These are phyloP conservation scores for Polyommatus icarus DNA, from an alignment of 2,888 invertebrate genomes.

Conservation along the genomic window DNA sequence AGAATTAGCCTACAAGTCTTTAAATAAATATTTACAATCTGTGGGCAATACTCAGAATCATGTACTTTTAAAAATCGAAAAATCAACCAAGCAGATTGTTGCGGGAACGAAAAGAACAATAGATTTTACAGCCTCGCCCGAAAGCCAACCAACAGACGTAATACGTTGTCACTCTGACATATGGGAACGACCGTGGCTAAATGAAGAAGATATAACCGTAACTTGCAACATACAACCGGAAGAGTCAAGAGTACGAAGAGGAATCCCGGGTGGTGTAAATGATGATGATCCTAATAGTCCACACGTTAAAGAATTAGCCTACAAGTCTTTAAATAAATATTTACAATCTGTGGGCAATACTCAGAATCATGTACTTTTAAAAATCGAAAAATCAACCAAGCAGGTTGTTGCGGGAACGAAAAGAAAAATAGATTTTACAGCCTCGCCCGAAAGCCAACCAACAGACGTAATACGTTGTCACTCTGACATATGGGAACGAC, in stretches of 20 bases:
- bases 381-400: slow-evolving; percentile 50
- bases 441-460: slow-evolving; percentile 43
- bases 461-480: slow-evolving; percentile 53
- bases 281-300: slow-evolving; percentile 45
- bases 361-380: slow-evolving; percentile 45
- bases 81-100: too few relatives aligned
- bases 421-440: slow-evolving; percentile 52
- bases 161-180: slow-evolving; percentile 64
- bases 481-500: slow-evolving; percentile 72
- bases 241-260: not conserved
- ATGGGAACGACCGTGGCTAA: slow-evolving; percentile 82
- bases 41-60: too few relatives aligned
- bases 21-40: too few relatives aligned
- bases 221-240: not conserved
- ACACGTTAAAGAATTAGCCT: slow-evolving; percentile 48
- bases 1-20: too few relatives aligned
- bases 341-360: slow-evolving; percentile 43
- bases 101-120: too few relatives aligned
- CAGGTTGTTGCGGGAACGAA: slow-evolving; percentile 50
- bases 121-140: slow-evolving; percentile 27
- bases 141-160: slow-evolving; percentile 36
- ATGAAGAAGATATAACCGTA: slow-evolving; percentile 59
- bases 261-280: slow-evolving; percentile 36
- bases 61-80: too few relatives aligned
- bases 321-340: slow-evolving; percentile 52